Evolutionary conservation across 92 coral and sea anemone species (phyloP).

Genomic region (Diadumene lineata): DNA sequence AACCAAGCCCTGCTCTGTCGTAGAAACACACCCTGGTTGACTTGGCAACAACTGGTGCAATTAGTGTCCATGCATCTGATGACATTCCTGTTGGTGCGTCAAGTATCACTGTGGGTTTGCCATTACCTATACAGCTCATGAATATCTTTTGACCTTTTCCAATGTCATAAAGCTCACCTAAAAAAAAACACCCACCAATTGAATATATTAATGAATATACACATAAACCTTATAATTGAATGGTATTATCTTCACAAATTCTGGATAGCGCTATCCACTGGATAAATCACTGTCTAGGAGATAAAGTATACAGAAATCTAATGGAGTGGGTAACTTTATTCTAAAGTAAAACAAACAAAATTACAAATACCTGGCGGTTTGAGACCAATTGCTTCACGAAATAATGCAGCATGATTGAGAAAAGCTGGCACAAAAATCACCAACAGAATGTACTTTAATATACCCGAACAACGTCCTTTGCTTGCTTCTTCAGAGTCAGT

Average conservation of each 20-base stretch:
- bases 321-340: no score
- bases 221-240: no score
- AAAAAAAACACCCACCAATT: no score
- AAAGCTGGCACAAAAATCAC: conserved; percentile 81
- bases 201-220: no score
- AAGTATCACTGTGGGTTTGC: conserved; percentile 77
- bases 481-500: neutral
- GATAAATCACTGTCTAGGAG: no score
- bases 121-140: conserved; percentile 85
- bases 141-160: conserved; percentile 86
- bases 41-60: conserved; percentile 69
- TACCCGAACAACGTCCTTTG: conserved; percentile 47
- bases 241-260: no score
- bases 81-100: conserved; percentile 92
- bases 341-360: neutral
- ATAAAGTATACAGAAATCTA: neutral
- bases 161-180: conserved; percentile 76
- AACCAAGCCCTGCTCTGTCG: conserved; percentile 93
- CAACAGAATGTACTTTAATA: conserved; percentile 63
- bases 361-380: conserved; percentile 58
- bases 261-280: no score
- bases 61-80: conserved; percentile 80
- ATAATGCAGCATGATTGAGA: conserved; percentile 89
- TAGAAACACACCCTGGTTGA: conserved; percentile 79
- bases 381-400: conserved; percentile 65